Evolutionary conservation across 2,888 invertebrate species (phyloP).

Genomic region (Ctena decussata): DNA sequence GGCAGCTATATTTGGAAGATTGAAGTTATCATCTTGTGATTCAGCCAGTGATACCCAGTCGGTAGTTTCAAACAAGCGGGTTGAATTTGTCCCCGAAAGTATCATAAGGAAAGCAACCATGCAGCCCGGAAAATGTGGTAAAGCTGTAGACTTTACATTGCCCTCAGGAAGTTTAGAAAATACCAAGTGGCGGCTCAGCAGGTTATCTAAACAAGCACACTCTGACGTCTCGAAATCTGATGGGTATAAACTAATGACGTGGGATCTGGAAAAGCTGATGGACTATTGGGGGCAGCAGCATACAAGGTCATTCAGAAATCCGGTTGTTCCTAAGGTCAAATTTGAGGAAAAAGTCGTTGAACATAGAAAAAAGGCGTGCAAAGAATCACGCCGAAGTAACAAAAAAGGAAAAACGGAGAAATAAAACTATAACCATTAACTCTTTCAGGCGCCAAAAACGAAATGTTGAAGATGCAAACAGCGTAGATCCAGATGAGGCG

Average conservation of each 20-base stretch:
- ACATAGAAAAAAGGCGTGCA: background rate
- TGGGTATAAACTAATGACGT: background rate
- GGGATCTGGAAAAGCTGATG: slow-evolving; percentile 63
- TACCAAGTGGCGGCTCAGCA: background rate
- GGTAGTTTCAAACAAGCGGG: background rate
- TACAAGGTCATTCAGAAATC: slow-evolving; percentile 74
- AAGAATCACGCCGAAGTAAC: background rate
- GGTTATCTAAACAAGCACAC: background rate
- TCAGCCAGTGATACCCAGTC: background rate
- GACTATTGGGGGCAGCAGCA: slow-evolving; percentile 75
- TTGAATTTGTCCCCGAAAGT: background rate
- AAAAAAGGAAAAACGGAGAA: background rate
- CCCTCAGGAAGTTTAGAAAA: background rate
- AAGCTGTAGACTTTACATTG: background rate
- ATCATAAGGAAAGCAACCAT: background rate
- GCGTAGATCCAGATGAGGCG: too few relatives aligned
- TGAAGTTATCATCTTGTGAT: background rate
- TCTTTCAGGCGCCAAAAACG: too few relatives aligned
- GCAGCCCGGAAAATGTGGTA: background rate
- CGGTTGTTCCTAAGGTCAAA: background rate
- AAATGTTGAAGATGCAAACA: too few relatives aligned
- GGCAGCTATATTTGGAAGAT: background rate
- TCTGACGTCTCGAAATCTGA: background rate
- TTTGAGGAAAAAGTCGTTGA: background rate
- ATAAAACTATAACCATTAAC: too few relatives aligned